Evolutionary conservation across 2,797 vertebrate genomes (phyloP).

Genomic region (Nannoperca obscura): DNA sequence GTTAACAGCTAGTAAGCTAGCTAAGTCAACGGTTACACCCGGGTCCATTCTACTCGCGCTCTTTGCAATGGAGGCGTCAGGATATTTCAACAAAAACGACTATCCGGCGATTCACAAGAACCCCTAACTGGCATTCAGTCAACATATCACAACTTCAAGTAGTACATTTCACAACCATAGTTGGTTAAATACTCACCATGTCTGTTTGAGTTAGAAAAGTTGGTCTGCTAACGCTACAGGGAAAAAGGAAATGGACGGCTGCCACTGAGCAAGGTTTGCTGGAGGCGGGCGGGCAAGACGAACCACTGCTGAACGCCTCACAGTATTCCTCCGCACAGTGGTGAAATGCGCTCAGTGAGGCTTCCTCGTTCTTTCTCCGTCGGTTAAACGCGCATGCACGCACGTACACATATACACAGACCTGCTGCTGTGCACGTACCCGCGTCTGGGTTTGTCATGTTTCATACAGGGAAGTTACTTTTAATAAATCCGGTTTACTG

Average conservation of each 20-base stretch:
- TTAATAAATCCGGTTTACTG: not conserved
- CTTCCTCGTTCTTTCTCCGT: slow-evolving; percentile 1
- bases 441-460: not conserved
- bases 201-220: slow-evolving; percentile 41
- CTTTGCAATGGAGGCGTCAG: not conserved
- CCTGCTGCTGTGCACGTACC: not conserved
- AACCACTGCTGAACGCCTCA: slow-evolving; percentile 49
- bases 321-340: slow-evolving; percentile 82
- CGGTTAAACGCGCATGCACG: not conserved
- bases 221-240: slow-evolving; percentile 55
- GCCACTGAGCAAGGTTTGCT: slow-evolving; percentile 53
- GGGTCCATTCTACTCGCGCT: slow-evolving; percentile 2
- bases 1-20: slow-evolving; percentile 18
- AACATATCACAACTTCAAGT: not conserved
- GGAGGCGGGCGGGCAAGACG: slow-evolving; percentile 58
- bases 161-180: not conserved
- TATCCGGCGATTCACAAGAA: accelerated
- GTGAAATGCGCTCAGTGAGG: slow-evolving; percentile 36
- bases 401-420: not conserved
- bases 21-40: slow-evolving; percentile 10
- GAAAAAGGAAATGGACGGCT: slow-evolving; percentile 74
- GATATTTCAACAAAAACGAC: not conserved
- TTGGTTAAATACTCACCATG: slow-evolving; percentile 74
- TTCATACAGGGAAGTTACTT: not conserved
- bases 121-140: accelerated